Percentiles rank a stretch among this genome's conserved stretches.
phyloP scores from a whole-genome alignment of 2,888 invertebrate genomes.

The Sphaerophoria rueppellii region DNA sequence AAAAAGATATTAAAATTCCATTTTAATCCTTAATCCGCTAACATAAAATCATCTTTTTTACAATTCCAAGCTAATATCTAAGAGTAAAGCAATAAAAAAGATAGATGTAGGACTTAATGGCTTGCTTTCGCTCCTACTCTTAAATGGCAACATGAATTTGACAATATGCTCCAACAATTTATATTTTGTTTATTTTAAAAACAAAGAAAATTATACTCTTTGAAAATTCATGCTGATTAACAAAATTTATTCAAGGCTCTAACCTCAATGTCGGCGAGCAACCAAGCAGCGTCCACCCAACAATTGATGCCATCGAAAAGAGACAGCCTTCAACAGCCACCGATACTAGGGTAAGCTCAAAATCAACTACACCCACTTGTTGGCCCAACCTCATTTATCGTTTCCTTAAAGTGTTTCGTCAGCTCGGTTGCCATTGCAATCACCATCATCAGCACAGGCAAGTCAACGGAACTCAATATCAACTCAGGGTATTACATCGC shows the following conservation, averaged over 20 bases:
- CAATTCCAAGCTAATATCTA: too few relatives aligned
- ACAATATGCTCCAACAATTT: slow-evolving; percentile 15
- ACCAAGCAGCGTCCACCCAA: slow-evolving; percentile 84
- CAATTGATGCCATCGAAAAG: slow-evolving; percentile 87
- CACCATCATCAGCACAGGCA: slow-evolving; percentile 79
- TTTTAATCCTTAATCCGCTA: too few relatives aligned
- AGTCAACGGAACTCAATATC: slow-evolving; percentile 82
- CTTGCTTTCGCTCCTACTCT: too few relatives aligned
- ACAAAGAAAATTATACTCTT: not conserved
- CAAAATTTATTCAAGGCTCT: slow-evolving; percentile 78
- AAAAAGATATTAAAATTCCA: too few relatives aligned
- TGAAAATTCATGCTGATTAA: not conserved
- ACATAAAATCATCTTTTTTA: too few relatives aligned
- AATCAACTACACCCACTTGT: too few relatives aligned
- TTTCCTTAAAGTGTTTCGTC: slow-evolving; percentile 78
- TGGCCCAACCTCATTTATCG: not conserved
- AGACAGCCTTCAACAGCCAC: slow-evolving; percentile 85
- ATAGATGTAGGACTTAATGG: too few relatives aligned
- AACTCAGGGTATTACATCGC: slow-evolving; percentile 82
- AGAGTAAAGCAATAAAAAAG: too few relatives aligned
- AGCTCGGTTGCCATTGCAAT: slow-evolving; percentile 79
- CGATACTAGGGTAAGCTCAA: slow-evolving; percentile 83
- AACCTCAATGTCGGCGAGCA: slow-evolving; percentile 85
- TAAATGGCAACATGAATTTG: slow-evolving; percentile 34
- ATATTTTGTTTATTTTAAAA: not conserved